Percentiles rank a stretch among this genome's conserved stretches.
These are phyloP conservation scores for Petromus typicus DNA, from an alignment of 2,113 vertebrate genomes.

Conservation along the genomic window DNA sequence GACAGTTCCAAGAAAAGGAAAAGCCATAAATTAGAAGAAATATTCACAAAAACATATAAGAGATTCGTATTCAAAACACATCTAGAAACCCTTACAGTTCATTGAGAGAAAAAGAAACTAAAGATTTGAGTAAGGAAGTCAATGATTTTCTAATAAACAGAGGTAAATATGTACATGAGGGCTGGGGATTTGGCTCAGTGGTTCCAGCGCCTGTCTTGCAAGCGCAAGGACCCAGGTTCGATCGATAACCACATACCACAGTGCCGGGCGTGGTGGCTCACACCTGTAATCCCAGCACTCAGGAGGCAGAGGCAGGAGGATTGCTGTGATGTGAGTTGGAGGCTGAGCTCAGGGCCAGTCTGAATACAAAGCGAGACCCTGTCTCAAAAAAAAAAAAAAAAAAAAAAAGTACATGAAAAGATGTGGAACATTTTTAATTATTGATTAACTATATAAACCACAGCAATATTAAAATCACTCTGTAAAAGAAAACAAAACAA, in stretches of 20 bases:
- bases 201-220: too few relatives aligned
- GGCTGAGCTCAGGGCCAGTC: too few relatives aligned
- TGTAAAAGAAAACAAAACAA: neutral
- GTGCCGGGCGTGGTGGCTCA: too few relatives aligned
- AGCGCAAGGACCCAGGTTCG: too few relatives aligned
- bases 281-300: too few relatives aligned
- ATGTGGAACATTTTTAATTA: neutral
- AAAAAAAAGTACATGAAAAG: too few relatives aligned
- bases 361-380: too few relatives aligned
- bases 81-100: neutral
- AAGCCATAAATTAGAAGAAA: neutral
- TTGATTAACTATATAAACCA: neutral
- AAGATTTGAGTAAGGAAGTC: conserved; percentile 1
- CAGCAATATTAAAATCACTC: neutral
- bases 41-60: conserved; percentile 13
- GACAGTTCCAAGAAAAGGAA: conserved; percentile 50
- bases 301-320: too few relatives aligned
- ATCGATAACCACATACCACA: too few relatives aligned
- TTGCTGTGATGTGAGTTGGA: too few relatives aligned
- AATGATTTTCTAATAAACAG: conserved; percentile 23
- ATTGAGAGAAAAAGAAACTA: neutral
- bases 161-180: neutral
- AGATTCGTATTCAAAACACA: conserved; percentile 9
- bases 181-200: too few relatives aligned
- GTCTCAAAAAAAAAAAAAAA: too few relatives aligned